Base-by-base conservation (phyloP, 2,113 vertebrate genomes). In the Condylura cristata region DNA sequence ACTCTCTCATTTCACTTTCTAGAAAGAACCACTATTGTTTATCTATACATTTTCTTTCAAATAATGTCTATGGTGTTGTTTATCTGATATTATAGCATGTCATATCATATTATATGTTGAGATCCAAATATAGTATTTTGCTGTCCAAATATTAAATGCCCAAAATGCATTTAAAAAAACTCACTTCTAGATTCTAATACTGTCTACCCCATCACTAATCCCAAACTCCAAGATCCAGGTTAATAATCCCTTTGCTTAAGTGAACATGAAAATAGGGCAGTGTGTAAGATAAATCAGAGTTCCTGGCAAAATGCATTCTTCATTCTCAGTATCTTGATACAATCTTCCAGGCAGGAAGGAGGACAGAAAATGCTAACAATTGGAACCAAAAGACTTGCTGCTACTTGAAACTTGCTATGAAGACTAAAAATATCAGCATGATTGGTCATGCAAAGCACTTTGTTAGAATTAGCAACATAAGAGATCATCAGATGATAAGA, bases 291-390 rank as follows among this genome's bases (percentile, higher is more conserved):
- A 58, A 51, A 5, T 48, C 48, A 81, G 85, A 78, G 86, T 89
- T 28, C 46, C 48, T 94, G 95, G 83, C 30, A 39, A 92, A 91
- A 70, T 56, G 11, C 30, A 90, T 6, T 48, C 37, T 68, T 83
- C 56, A 48, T 68, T 74, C 37, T 91, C 32, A 85, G 18, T 60
- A 6, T 88, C 26, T 71, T 44, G 16, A n/a, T 44, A 82, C 37
- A 94, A 90, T 26, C 89, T 39, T 89, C 34, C 16, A 63, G 24
- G 26, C 30, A n/a, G 6, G 65, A 90, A 78, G 61, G 20, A 56
- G 39, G 26, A 13, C 28, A 74, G 18, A 4, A 84, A 89, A 48
- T 63, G 32, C 11, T 34, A 89, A 65, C 8, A 79, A 17, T 1
- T 11, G 8, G 26, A 89, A 74, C 17, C 56, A 82, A 44, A 34